A percentile compares a stretch with the other conserved stretches of the same genome.
Evolutionary conservation across 2,888 invertebrate species (phyloP).

Genomic region (Phania funesta): DNA sequence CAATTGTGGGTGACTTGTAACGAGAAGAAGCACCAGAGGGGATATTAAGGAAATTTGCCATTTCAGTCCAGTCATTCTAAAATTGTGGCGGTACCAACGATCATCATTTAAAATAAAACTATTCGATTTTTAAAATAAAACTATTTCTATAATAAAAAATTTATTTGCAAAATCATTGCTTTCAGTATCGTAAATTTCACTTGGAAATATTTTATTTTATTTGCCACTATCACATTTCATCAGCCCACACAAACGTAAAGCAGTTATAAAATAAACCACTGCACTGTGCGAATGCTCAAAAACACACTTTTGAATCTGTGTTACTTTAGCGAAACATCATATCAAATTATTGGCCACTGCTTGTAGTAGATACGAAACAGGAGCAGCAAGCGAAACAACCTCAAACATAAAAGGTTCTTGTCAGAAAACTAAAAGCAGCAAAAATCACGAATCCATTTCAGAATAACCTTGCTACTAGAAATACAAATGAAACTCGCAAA

Average conservation of each 20-base stretch:
- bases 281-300: slow-evolving; percentile 1
- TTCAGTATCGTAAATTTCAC: slow-evolving; percentile 38
- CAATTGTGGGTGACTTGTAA: too few species aligned
- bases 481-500: slow-evolving; percentile 1
- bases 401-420: slow-evolving; percentile 45
- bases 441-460: slow-evolving; percentile 43
- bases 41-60: too few species aligned
- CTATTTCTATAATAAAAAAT: too few species aligned
- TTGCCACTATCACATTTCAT: slow-evolving; percentile 58
- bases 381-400: slow-evolving; percentile 27
- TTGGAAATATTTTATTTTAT: slow-evolving; percentile 30
- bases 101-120: too few species aligned
- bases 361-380: slow-evolving; percentile 2
- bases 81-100: too few species aligned
- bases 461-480: slow-evolving; percentile 9
- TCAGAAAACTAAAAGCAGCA: too few species aligned
- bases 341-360: slow-evolving; percentile 50
- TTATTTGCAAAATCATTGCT: too few species aligned
- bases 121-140: too few species aligned
- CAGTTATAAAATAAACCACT: slow-evolving; percentile 47
- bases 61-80: too few species aligned
- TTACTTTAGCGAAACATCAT: slow-evolving; percentile 34
- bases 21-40: too few species aligned
- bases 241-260: slow-evolving; percentile 62
- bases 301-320: slow-evolving; percentile 4